A percentile compares a stretch with the other conserved stretches of the same genome.
phyloP scores from a whole-genome alignment of 2,797 vertebrate species.

The Rachycentron canadum region DNA sequence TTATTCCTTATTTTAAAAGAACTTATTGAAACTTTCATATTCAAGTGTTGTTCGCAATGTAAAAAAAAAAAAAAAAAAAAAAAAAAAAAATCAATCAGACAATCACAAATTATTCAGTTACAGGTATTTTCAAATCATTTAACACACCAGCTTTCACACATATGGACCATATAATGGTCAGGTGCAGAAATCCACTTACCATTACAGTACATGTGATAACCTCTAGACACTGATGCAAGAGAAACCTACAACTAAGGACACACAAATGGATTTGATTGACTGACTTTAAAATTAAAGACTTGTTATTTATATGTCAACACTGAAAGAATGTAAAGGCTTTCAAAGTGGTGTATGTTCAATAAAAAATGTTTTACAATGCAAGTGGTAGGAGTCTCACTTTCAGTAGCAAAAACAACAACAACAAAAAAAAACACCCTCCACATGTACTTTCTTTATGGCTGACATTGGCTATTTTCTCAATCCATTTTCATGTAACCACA shows the following conservation, averaged over 20 bases:
- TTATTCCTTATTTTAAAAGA: slow-evolving; percentile 66
- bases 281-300: slow-evolving; percentile 22
- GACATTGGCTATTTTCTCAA: slow-evolving; percentile 30
- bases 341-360: slow-evolving; percentile 31
- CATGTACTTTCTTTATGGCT: slow-evolving; percentile 25
- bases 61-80: slow-evolving; percentile 71
- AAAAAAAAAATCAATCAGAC: slow-evolving; percentile 42
- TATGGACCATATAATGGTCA: slow-evolving; percentile 79
- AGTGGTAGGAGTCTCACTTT: slow-evolving; percentile 54
- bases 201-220: slow-evolving; percentile 69
- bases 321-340: slow-evolving; percentile 45
- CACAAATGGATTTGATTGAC: slow-evolving; percentile 29
- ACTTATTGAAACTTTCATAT: slow-evolving; percentile 55
- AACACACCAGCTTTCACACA: slow-evolving; percentile 54
- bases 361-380: slow-evolving; percentile 29
- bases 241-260: slow-evolving; percentile 41
- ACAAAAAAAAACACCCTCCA: slow-evolving; percentile 1
- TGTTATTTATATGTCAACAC: slow-evolving; percentile 35
- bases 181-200: slow-evolving; percentile 58
- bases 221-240: slow-evolving; percentile 55
- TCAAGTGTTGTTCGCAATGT: slow-evolving; percentile 70
- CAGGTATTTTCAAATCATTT: slow-evolving; percentile 48
- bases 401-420: slow-evolving; percentile 63
- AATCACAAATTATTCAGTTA: slow-evolving; percentile 57
- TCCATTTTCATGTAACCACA: slow-evolving; percentile 39